Percentiles rank a stretch among this genome's conserved stretches.
Evolutionary conservation across 2,888 invertebrate genomes (phyloP).

Genomic region (Tortrix viridana): DNA sequence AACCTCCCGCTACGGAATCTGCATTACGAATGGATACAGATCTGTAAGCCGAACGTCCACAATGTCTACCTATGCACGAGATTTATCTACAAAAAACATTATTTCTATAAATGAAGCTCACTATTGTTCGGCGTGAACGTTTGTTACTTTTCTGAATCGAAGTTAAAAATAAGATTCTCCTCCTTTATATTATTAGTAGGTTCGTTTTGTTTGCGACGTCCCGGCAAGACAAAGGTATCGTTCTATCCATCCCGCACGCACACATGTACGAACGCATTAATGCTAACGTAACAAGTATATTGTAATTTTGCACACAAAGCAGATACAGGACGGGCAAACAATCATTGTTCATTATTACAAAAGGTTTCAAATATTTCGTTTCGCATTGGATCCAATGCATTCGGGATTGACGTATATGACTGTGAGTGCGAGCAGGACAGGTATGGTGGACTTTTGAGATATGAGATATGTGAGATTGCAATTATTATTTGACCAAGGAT

Average conservation of each 20-base stretch:
- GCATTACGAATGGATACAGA: constrained; percentile 69
- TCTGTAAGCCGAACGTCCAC: constrained; percentile 66
- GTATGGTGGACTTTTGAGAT: too few relatives aligned
- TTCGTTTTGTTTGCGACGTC: constrained; percentile 82
- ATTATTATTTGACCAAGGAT: constrained; percentile 84
- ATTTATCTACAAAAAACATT: constrained; percentile 84
- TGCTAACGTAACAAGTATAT: constrained; percentile 81
- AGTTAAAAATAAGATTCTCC: constrained; percentile 84
- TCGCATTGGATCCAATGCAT: constrained; percentile 82
- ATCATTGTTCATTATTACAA: constrained; percentile 84
- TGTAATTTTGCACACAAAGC: constrained; percentile 84
- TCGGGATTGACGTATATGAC: constrained; percentile 70
- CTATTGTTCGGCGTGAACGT: constrained; percentile 79
- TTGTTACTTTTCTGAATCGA: constrained; percentile 83
- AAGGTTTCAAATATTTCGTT: constrained; percentile 82
- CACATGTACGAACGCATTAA: constrained; percentile 72
- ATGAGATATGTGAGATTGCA: constrained; percentile 75
- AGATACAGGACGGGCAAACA: constrained; percentile 82
- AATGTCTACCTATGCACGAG: constrained; percentile 76
- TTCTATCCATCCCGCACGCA: constrained; percentile 79
- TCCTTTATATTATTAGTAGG: constrained; percentile 82
- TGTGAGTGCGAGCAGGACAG: constrained; percentile 68
- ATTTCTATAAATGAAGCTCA: constrained; percentile 81
- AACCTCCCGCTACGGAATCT: constrained; percentile 71
- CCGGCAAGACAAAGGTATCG: constrained; percentile 83